Evolutionary conservation across 2,888 invertebrate species (phyloP), one percentile per base, ranked within the genome.

Genomic region (Elegia similella): DNA sequence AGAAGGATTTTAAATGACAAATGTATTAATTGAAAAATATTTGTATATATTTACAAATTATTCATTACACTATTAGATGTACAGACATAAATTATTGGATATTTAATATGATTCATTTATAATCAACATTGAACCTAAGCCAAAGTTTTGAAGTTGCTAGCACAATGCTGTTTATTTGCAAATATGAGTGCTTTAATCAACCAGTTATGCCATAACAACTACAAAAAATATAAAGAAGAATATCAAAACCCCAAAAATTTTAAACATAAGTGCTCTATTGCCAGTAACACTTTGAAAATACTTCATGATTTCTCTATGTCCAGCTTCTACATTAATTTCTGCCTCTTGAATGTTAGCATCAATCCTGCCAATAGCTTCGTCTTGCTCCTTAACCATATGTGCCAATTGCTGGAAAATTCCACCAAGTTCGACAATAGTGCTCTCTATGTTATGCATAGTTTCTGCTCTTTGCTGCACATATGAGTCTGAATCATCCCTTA

Each of bases 201-300:
- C 10, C 38, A 12, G 12, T 38, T 92, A 95, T 74, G 98, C 97
- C 93, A 99, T 93, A 89, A 99, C 98, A 69, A 99, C 95, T 80
- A 99, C 96, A 93, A 99, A 99, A 84, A 99, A 97, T 87, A 99
- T 96, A 85, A 99, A 99, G 93, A 99, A 99, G 80, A 99, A 96
- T 93, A 99, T 98, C 57, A 99, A 93, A 62, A 99, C 97, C 56
- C 96, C 99, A 91, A 99, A 99, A 68, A 99, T 95, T 93, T 99
- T 99, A 72, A 99, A 96, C 98, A 99, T 99, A 34, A 99, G 93
- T 96, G 99, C 99, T 72, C 99, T 94, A 91, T 99, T 99, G 63
- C 97, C 97, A 13, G 98, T 97, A 42, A 99, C 97, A 57, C 96
- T 96, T 85, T 98, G 98, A 85, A 99, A 99, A 92, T 99, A 99